Base-by-base conservation (phyloP, 2,888 invertebrate genomes). In the Philopedon plagiatum region DNA sequence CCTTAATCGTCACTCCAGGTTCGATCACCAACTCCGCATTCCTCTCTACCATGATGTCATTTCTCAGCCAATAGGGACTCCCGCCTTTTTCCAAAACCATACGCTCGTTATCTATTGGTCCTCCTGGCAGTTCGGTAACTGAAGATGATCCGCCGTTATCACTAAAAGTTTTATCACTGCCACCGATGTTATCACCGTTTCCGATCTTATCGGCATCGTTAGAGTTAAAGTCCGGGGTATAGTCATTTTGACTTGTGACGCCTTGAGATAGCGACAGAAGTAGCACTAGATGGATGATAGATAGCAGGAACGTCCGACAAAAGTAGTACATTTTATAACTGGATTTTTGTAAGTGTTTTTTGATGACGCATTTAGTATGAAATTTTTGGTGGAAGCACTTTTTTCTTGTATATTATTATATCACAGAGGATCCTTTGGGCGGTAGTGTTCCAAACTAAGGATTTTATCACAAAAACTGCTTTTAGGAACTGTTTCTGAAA, bases 1-100 rank as follows among this genome's bases (percentile, higher is more conserved):
- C 97, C 78, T 93, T 90, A 64, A 99, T 87, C 80, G 92, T 93
- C 0, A 97, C 96, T 23, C 98, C 99, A 11, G 97, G 91, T 83
- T 97, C 96, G 70, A 99, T 91, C 64, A 93, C 89, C 80, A 99
- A 87, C 81, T 93, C 93, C 0, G 93, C 95, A 74, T 92, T 91
- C 76, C 90, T 88, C 79, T 94, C 93, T 61, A 98, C 89, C 79
- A 93, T 88, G 69, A 97, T 87, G 86, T 96, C 95, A 82, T 94
- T 93, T 74, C 93, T 88, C 21, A 94, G 87, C 79, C 93, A 86
- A 82, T 93, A 96, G 21, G 95, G 95, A 81, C 93, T 94, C 78
- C 88, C 88, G 46, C 82, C 83, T 78, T 87, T 88, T 64, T 87
- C 87, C 74, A 89, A 81, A 64, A 89, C 82, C 39, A 89, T 86